Conservation (phyloP, 2,888 invertebrate species). For the Lasius fuliginosus region DNA sequence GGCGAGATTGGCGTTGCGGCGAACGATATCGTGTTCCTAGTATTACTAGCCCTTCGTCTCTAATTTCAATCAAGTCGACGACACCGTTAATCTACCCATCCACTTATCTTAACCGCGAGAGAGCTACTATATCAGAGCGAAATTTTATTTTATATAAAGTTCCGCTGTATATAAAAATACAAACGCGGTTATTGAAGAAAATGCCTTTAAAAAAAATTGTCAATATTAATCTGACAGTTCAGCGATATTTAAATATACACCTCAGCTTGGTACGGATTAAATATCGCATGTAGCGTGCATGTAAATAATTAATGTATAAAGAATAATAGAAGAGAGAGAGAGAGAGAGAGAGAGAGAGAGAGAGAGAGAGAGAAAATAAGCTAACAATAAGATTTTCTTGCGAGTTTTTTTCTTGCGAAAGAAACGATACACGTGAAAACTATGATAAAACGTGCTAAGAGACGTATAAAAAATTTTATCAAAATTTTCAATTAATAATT, state of each 20-base stretch:
- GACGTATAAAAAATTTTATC: not conserved
- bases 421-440: not conserved
- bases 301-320: not conserved
- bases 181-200: not conserved
- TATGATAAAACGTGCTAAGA: not conserved
- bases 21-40: constrained; percentile 49
- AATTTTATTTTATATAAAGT: constrained; percentile 24
- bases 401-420: not conserved
- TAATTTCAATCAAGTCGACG: constrained; percentile 55
- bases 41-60: constrained; percentile 55
- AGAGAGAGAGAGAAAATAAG: not conserved
- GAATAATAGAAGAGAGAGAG: not conserved
- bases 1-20: constrained; percentile 56
- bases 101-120: constrained; percentile 39
- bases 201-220: not conserved
- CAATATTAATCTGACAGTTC: constrained; percentile 17
- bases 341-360: too few species aligned
- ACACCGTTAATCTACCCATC: constrained; percentile 46
- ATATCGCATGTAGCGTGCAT: not conserved
- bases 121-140: constrained; percentile 10
- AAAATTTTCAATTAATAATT: not conserved
- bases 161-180: constrained; percentile 15
- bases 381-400: not conserved
- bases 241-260: not conserved
- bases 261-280: not conserved